Evolutionary conservation across 2,888 invertebrate genomes (phyloP).

Genomic region (Paralinhomoeus sp.): DNA sequence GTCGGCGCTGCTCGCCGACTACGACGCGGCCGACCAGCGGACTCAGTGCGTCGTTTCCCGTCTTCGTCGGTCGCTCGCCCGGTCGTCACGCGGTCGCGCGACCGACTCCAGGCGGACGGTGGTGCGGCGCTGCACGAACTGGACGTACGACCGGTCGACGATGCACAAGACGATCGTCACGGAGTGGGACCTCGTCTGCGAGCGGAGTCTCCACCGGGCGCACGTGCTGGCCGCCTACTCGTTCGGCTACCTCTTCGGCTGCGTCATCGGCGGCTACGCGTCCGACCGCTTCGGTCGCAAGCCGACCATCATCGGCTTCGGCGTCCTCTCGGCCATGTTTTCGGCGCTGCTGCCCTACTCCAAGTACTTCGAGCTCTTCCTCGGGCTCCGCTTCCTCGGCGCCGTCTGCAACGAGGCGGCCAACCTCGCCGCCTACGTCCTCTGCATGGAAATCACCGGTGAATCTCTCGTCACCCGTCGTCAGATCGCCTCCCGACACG

Average conservation of each 20-base stretch:
- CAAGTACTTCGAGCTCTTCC: conserved; percentile 19
- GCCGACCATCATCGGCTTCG: conserved; percentile 25
- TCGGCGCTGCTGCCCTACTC: conserved; percentile 22
- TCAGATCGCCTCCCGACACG: no score
- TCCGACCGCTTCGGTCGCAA: conserved; percentile 17
- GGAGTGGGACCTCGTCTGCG: conserved; percentile 24
- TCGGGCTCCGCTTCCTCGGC: conserved; percentile 18
- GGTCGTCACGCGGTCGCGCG: no score
- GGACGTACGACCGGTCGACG: conserved; percentile 20
- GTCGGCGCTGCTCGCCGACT: conserved; percentile 9
- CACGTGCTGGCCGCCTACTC: conserved; percentile 26
- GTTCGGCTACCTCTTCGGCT: conserved; percentile 22
- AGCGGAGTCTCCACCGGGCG: conserved; percentile 20
- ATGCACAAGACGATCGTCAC: conserved; percentile 24
- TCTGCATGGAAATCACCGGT: conserved; percentile 25
- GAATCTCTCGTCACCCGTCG: no score
- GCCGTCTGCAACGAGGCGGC: conserved; percentile 24
- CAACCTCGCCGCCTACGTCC: conserved; percentile 22
- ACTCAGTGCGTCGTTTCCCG: no score
- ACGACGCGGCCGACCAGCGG: neutral
- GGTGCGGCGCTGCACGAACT: conserved; percentile 14
- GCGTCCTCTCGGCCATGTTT: conserved; percentile 23
- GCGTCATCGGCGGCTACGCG: conserved; percentile 12
- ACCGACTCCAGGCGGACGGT: no score
- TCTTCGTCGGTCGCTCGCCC: no score